Conservation (phyloP, 2,888 invertebrate genomes). For the Lissonota sp. region DNA sequence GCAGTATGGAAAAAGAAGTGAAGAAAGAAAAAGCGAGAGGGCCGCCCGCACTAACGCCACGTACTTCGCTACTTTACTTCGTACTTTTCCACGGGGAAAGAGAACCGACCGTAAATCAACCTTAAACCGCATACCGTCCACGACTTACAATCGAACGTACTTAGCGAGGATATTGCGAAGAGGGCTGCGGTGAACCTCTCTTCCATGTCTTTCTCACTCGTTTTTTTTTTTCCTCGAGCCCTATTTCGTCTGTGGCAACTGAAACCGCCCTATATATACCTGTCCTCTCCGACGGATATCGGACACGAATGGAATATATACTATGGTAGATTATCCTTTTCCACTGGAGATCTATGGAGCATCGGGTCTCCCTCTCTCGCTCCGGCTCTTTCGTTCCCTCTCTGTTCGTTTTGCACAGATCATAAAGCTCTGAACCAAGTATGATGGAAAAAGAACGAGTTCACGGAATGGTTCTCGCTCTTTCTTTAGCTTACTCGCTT, state of each 20-base stretch:
- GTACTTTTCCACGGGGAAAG: conserved; percentile 32
- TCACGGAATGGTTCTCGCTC: conserved; percentile 43
- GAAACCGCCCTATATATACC: conserved; percentile 63
- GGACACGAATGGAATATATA: conserved; percentile 77
- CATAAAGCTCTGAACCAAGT: conserved; percentile 53
- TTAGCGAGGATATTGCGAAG: conserved; percentile 72
- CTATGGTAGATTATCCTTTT: conserved; percentile 61
- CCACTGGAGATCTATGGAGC: conserved; percentile 14
- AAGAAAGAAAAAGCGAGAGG: conserved; percentile 50
- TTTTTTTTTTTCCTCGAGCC: conserved; percentile 21
- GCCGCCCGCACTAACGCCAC: conserved; percentile 54
- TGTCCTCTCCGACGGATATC: conserved; percentile 55
- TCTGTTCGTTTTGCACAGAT: conserved; percentile 37
- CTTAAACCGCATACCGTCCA: conserved; percentile 75
- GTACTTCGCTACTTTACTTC: conserved; percentile 56
- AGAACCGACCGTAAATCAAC: conserved; percentile 79
- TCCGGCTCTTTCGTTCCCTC: conserved; percentile 3
- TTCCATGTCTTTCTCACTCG: conserved; percentile 26
- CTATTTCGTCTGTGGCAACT: conserved; percentile 54
- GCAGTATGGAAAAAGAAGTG: background rate
- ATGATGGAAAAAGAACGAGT: conserved; percentile 54
- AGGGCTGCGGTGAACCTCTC: conserved; percentile 39
- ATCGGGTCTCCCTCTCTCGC: conserved; percentile 21
- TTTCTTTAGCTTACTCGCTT: conserved; percentile 24
- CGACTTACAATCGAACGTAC: conserved; percentile 83